A percentile compares a stretch with the other conserved stretches of the same genome.
phyloP scores from a whole-genome alignment of 2,797 vertebrate genomes.

The Argya squamiceps region DNA sequence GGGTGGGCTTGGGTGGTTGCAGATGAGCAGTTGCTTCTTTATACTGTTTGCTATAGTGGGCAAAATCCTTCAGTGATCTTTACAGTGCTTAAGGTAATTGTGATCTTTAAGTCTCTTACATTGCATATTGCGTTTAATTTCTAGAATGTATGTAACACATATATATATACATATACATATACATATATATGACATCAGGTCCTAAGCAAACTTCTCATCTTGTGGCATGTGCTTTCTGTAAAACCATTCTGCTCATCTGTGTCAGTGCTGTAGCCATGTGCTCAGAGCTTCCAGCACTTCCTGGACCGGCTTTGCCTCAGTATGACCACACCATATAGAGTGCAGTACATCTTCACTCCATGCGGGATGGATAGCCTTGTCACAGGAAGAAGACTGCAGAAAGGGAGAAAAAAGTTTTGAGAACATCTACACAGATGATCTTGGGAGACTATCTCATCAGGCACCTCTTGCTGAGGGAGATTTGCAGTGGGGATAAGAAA shows the following conservation, averaged over 20 bases:
- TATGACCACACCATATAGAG: rapidly evolving
- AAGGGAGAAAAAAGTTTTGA: not conserved
- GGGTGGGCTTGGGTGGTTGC: not conserved
- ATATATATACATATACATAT: rapidly evolving
- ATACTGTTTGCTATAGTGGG: not conserved
- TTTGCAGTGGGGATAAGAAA: not conserved
- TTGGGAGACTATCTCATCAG: not conserved
- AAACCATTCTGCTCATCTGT: not conserved
- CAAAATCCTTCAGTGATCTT: not conserved
- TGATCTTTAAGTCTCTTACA: not conserved
- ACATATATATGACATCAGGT: not conserved
- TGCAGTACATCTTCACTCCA: rapidly evolving
- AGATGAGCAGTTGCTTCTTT: not conserved
- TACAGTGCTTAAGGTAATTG: not conserved
- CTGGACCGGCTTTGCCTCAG: not conserved
- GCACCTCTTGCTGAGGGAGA: not conserved
- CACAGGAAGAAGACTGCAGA: not conserved
- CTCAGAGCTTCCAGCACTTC: not conserved
- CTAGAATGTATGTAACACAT: not conserved
- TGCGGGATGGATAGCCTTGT: not conserved
- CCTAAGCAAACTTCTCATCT: not conserved
- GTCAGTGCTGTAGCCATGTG: not conserved
- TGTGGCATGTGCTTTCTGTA: not conserved
- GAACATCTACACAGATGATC: not conserved
- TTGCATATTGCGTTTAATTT: not conserved